phyloP scores from a whole-genome alignment of 2,888 invertebrate species.

The Chalcis sispes region DNA sequence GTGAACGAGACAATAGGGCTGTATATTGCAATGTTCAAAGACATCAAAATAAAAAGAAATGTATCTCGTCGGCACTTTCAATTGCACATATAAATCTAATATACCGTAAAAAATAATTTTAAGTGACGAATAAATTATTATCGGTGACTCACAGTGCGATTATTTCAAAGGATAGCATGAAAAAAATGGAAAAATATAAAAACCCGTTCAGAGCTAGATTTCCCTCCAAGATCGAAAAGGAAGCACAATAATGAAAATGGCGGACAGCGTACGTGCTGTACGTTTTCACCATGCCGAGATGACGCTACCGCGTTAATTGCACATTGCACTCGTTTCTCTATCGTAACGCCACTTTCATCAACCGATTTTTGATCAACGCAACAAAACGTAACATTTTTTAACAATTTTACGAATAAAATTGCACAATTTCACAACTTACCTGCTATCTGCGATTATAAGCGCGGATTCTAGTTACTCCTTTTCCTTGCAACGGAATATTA shows the following conservation, averaged over 20 bases:
- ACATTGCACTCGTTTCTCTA: slow-evolving; percentile 1
- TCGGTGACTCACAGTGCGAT: not conserved
- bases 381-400: not conserved
- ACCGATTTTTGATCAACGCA: not conserved
- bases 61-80: too few species aligned
- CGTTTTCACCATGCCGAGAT: slow-evolving; percentile 63
- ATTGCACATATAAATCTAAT: not conserved
- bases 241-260: slow-evolving; percentile 72
- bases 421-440: slow-evolving; percentile 1
- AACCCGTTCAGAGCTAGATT: slow-evolving; percentile 57
- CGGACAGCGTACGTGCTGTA: slow-evolving; percentile 59
- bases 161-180: not conserved
- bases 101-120: not conserved
- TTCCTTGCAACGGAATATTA: slow-evolving; percentile 17
- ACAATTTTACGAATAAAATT: not conserved
- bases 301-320: slow-evolving; percentile 56
- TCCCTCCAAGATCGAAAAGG: slow-evolving; percentile 71
- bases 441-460: not conserved
- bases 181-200: not conserved
- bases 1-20: not conserved
- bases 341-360: not conserved
- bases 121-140: not conserved
- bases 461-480: not conserved
- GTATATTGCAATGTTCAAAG: not conserved
- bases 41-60: slow-evolving; percentile 13